Evolutionary conservation across 2,797 vertebrate genomes (phyloP), one percentile per base, ranked within the genome.

Genomic region (Babyrousa celebensis): DNA sequence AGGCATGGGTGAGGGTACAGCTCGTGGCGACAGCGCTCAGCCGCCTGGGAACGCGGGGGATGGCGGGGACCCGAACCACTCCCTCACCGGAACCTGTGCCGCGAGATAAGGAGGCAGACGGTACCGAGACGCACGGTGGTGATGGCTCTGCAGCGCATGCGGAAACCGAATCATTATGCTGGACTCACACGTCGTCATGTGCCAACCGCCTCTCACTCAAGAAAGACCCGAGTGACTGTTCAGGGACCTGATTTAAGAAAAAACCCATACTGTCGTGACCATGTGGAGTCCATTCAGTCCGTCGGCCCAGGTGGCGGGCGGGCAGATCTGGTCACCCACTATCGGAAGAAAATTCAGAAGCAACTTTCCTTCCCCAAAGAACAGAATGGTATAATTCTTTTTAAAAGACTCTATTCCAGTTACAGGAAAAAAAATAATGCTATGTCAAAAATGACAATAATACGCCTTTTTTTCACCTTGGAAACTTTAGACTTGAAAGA

Each of bases 401-500:
- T 96, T 94, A 93, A 98, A 97, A 97, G 88, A 91, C 58, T 88
- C 27, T 48, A 93, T 96, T 97, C 25, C 32, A 92, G 48, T 84
- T 96, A 94, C 23, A 95, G 89, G 7, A 92, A 70, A 94, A n/a
- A 87, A 95, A 78, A 80, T 58, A 97, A 95, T 15, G 48, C 93
- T 93, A 40, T 74, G 92, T 98, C 82, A 63, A 98, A 98, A 96
- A 98, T 97, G 97, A 98, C 97, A 98, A 98, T 90, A 97, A 97
- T 98, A 97, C 27, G 95, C 97, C 97, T 98, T 98, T 97, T 97
- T 98, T 98, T 97, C 96, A 98, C 68, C 98, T 98, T 98, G 95
- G 98, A 98, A 98, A 98, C 91, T 52, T 97, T 98, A 98, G 97
- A 98, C 98, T 99, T 99, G 98, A 99, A 99, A 99, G 98, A 99